These are phyloP conservation scores for Osmerus eperlanus DNA, from an alignment of 2,113 vertebrate species.

Conservation along the genomic window DNA sequence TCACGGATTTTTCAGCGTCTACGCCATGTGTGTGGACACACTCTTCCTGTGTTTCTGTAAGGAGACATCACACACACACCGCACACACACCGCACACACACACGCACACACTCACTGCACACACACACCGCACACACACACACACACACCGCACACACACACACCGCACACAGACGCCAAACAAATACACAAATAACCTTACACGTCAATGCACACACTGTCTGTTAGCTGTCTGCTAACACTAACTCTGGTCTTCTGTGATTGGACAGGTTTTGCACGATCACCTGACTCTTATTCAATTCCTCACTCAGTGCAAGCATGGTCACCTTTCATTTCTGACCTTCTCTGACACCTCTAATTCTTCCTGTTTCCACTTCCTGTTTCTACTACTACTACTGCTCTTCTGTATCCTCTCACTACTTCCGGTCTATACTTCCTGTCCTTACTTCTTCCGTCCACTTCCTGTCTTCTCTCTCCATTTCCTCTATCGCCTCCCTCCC, in stretches of 20 bases:
- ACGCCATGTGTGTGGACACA: conserved; percentile 90
- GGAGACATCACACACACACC: conserved; percentile 50
- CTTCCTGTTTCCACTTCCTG: background rate
- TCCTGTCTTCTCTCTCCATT: background rate
- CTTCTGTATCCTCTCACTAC: background rate
- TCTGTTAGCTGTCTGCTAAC: too few species aligned
- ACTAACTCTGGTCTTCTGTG: too few species aligned
- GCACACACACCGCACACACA: too few species aligned
- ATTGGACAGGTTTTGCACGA: too few species aligned
- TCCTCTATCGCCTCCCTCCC: background rate
- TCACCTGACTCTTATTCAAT: background rate
- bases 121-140: too few species aligned
- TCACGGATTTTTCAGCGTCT: conserved; percentile 92
- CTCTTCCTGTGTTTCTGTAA: conserved; percentile 96
- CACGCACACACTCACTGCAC: too few species aligned
- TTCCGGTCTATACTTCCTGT: background rate
- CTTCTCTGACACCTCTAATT: background rate
- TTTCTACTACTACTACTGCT: background rate
- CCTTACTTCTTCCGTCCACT: background rate
- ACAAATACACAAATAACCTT: background rate
- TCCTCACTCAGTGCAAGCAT: background rate
- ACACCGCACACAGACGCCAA: too few species aligned
- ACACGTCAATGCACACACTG: too few species aligned
- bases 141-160: too few species aligned
- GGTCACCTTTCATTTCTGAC: too few species aligned